Evolutionary conservation across 2,113 vertebrate species (phyloP), one percentile per base, ranked within the genome.

Genomic region (Rhinolophus ferrumequinum): DNA sequence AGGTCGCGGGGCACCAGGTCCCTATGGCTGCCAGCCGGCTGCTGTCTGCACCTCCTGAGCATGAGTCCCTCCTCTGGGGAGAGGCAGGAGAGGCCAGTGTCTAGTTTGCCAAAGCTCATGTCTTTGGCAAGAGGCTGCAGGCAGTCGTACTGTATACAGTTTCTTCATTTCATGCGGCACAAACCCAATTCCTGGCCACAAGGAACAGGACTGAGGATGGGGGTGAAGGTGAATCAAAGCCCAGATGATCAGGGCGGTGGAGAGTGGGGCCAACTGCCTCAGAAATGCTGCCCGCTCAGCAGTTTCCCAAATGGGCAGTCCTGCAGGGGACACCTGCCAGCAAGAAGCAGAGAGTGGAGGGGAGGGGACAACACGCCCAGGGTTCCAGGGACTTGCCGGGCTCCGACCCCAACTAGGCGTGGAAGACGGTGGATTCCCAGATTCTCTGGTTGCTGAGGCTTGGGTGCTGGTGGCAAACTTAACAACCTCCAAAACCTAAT

Each of bases 181-280:
- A n/a, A 52, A 22, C 52, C 22, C 11, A 4, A 56, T 28, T 77
- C 54, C 62, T 82, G n/a, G 38, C 8, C 21, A 58, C 62, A 60
- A 60, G 44, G 3, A n/a, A 33, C 8, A 33, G 52, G 62, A 60
- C 72, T 5, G 0, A 54, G n/a, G 50, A 44, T 0, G 0, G 0
- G 12, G n/a, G 14, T 4, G 3, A 33, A 12, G 50, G 19, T 6
- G 2, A 26, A 33, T 50, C 72, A 44, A 73, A 56, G 80, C 47
- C 44, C 11, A 35, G 67, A 10, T 16, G 33, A 58, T 62, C 26
- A 62, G 72, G 52, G 0, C 0, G 72, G 15, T 54, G 28, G 30
- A 18, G 64, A 85, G 44, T 4, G 72, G 41, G 50, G 50, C n/a
- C 13, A 2, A 33, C 19, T 14, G 6, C 5, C 26, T 21, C 8